Conservation (phyloP, 2,888 invertebrate species). For the Drosophila algonquin region DNA sequence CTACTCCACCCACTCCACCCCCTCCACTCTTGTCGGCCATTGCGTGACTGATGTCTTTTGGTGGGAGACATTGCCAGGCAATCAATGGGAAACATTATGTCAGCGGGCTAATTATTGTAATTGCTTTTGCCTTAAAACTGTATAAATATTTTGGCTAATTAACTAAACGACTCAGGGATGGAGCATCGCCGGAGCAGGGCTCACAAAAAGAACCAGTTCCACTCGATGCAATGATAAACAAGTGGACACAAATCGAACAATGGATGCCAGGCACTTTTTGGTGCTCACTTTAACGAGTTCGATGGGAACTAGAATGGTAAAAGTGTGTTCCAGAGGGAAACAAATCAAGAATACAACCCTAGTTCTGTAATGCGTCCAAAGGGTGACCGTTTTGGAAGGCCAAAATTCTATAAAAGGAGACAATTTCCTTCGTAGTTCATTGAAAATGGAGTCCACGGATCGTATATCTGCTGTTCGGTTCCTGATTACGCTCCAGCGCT, state of each 20-base stretch:
- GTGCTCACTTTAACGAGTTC: not conserved
- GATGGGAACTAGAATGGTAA: constrained; percentile 20
- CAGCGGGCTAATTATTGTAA: constrained; percentile 63
- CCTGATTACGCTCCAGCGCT: constrained; percentile 33
- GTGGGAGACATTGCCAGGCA: constrained; percentile 16
- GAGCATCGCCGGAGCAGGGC: not conserved
- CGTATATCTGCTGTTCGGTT: constrained; percentile 35
- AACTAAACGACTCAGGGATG: constrained; percentile 50
- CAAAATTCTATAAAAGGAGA: constrained; percentile 25
- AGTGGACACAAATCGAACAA: not conserved
- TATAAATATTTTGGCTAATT: constrained; percentile 58
- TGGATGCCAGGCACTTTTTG: constrained; percentile 14
- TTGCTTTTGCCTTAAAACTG: constrained; percentile 50
- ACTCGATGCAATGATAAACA: not conserved
- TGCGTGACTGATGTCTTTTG: constrained; percentile 59
- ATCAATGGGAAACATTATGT: constrained; percentile 42
- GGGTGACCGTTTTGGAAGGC: constrained; percentile 8
- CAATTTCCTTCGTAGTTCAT: not conserved
- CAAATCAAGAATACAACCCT: constrained; percentile 21
- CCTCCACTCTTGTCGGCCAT: not conserved
- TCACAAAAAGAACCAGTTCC: constrained; percentile 41
- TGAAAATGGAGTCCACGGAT: constrained; percentile 34
- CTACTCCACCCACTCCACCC: not conserved
- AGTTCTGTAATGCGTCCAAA: constrained; percentile 7
- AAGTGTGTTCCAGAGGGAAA: constrained; percentile 1